Evolutionary conservation across 2,797 vertebrate genomes (phyloP), one percentile per base, ranked within the genome.

Genomic region (Decapterus maruadsi): DNA sequence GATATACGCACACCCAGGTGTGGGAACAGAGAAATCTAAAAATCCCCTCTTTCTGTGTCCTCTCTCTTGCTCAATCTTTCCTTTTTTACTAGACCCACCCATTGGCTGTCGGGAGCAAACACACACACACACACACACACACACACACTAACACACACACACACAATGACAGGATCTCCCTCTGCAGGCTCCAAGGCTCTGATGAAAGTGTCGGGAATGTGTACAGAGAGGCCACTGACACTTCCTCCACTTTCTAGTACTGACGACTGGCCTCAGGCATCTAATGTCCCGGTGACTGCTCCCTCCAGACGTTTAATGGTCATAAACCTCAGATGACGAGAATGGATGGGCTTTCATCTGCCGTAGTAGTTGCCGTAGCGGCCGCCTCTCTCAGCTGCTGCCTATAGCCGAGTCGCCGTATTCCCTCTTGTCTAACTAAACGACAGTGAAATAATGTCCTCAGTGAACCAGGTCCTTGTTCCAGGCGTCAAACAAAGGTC

Each of bases 131-230:
- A 54, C 66, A 50, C 53, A 45, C 75, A 71, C 67, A 73, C 80
- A 26, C 31, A 34, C n/a, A n/a, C n/a, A n/a, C n/a, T 6, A 31
- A 54, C 65, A 50, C n/a, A n/a, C 53, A 45, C 75, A 71, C 67
- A 72, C 80, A 92, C 83, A 84, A 81, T 84, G 82, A 69, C 85
- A 86, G 82, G 80, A 89, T 91, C 80, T 88, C 72, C 67, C 50
- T 55, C 72, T 65, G 65, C 80, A 81, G 84, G 82, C 81, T 90
- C 85, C 70, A 36, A 80, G 81, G 60, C 46, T 72, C 80, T 87
- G 85, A 85, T 89, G 86, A 90, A 90, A 93, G 87, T 91, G 83
- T 89, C 45, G 82, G 77, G 87, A 91, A 88, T 88, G 84, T 91
- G 83, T 51, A 59, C 68, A 72, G 77, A 82, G 86, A 89, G 87